phyloP scores from a whole-genome alignment of 2,797 vertebrate genomes.

The Hylomyscus alleni region DNA sequence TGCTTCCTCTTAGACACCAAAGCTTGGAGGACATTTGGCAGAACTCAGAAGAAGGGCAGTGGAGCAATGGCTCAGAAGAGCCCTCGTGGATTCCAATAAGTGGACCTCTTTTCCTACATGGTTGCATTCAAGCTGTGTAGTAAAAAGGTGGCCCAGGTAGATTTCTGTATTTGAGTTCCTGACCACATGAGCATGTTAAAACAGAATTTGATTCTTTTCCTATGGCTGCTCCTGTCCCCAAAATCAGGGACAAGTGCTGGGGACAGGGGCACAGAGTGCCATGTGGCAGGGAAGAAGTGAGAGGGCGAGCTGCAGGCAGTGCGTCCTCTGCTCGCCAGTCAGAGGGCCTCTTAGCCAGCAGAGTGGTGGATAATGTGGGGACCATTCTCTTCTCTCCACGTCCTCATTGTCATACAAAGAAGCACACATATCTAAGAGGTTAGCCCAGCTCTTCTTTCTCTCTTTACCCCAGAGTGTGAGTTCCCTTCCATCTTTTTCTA shows the following conservation, averaged over 20 bases:
- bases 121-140: constrained; percentile 19
- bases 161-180: constrained; percentile 53
- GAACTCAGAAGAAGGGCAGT: background rate
- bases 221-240: constrained; percentile 56
- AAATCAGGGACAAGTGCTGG: constrained; percentile 39
- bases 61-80: background rate
- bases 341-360: constrained; percentile 67
- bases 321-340: background rate
- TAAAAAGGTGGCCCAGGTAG: constrained; percentile 59
- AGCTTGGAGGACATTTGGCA: background rate
- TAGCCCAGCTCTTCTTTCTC: constrained; percentile 75
- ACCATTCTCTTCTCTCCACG: constrained; percentile 64
- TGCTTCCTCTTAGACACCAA: background rate
- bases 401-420: constrained; percentile 73
- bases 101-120: constrained; percentile 24
- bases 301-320: background rate
- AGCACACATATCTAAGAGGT: constrained; percentile 68
- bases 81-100: constrained; percentile 6
- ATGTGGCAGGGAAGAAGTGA: background rate
- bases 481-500: constrained; percentile 72
- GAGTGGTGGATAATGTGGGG: background rate
- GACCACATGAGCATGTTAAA: constrained; percentile 64
- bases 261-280: background rate
- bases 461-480: background rate
- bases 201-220: constrained; percentile 70